Percentiles rank a stretch among this genome's conserved stretches.
These are phyloP conservation scores for Tridacna crocea DNA, from an alignment of 2,888 invertebrate genomes.

Conservation along the genomic window DNA sequence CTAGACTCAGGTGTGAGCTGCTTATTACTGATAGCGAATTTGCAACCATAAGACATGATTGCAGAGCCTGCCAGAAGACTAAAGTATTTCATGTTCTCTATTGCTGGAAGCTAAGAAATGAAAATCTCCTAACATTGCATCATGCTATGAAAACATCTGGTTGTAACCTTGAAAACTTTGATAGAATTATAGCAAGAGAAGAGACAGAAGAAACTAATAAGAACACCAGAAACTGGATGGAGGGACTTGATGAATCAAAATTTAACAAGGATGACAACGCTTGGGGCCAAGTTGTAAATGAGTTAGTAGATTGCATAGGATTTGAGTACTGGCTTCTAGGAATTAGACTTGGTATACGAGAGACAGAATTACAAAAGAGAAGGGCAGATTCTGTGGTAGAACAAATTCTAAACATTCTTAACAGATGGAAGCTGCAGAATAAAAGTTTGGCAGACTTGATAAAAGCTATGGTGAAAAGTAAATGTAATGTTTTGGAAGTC, in stretches of 20 bases:
- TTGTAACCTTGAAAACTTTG: neutral
- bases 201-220: neutral
- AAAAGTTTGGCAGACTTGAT: too few species aligned
- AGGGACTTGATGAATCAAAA: too few species aligned
- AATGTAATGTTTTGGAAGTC: too few species aligned
- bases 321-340: conserved; percentile 12
- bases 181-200: neutral
- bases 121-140: neutral
- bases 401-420: too few species aligned
- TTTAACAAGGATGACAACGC: too few species aligned
- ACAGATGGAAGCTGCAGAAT: too few species aligned
- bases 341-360: neutral
- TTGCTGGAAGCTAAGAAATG: neutral
- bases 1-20: neutral
- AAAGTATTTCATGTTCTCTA: neutral
- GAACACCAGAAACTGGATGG: too few species aligned
- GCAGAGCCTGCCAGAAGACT: neutral
- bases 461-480: too few species aligned
- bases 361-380: neutral
- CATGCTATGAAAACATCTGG: neutral
- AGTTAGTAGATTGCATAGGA: neutral
- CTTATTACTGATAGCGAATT: too few species aligned
- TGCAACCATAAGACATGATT: neutral
- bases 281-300: neutral
- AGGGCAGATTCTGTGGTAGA: too few species aligned